A percentile compares a stretch with the other conserved stretches of the same genome.
Conservation (phyloP, 2,888 invertebrate genomes). For the Axea sp. region DNA sequence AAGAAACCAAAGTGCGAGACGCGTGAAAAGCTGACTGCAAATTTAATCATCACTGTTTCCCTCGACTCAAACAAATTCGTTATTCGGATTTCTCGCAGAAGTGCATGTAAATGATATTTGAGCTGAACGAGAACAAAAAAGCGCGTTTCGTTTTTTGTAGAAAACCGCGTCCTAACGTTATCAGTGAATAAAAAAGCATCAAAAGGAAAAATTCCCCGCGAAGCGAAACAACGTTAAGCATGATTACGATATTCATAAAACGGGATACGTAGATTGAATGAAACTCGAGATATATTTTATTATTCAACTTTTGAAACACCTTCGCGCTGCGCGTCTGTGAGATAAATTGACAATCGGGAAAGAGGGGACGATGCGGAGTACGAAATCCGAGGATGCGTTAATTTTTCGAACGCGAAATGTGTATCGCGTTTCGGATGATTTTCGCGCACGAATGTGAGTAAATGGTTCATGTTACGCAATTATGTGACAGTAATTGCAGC, state of each 20-base stretch:
- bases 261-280: slow-evolving; percentile 11
- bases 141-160: neutral
- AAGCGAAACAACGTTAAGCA: slow-evolving; percentile 7
- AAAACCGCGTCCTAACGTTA: slow-evolving; percentile 1
- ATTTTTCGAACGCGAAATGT: no score
- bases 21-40: neutral
- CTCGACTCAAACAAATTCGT: slow-evolving; percentile 7
- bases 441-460: no score
- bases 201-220: slow-evolving; percentile 15
- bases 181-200: slow-evolving; percentile 7
- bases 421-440: no score
- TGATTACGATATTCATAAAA: slow-evolving; percentile 14
- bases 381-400: no score
- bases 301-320: slow-evolving; percentile 21
- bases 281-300: slow-evolving; percentile 21
- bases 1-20: slow-evolving; percentile 12
- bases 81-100: slow-evolving; percentile 3
- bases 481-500: no score
- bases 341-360: no score
- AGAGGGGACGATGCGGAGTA: no score
- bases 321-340: neutral
- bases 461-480: no score
- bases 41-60: slow-evolving; percentile 7
- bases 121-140: neutral
- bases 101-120: slow-evolving; percentile 24